Base-by-base conservation (phyloP, 2,888 invertebrate species). In the Auanema freiburgensis region DNA sequence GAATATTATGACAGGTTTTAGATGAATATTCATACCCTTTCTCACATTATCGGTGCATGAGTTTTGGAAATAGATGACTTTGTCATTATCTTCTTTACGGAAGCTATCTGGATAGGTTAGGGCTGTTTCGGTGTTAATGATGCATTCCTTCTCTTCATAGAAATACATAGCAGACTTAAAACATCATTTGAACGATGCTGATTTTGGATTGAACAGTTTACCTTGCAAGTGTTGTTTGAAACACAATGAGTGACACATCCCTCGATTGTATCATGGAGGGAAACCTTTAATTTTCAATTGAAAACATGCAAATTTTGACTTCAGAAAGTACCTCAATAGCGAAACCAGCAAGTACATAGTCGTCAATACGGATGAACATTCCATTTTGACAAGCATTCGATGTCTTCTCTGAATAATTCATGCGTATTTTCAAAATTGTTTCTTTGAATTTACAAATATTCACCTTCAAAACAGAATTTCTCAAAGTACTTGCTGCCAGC, bases 121-220 rank as follows among this genome's bases (percentile, higher is more conserved):
- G 14, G 79, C 81, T 2, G 80, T 78, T 65, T 82, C 83, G 18
- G 69, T 72, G 62, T 83, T 83, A 12, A 83, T 77, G 63, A 83
- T 83, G 67, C 83, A 83, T 59, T 83, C 83, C 11, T 79, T 81
- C 58, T 80, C 83, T 60, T 84, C 80, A 59, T 83, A 79, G 72
- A 82, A 83, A 71, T 76, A 83, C 78, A 83, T 80, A 6, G 80
- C 83, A 0, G 83, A 84, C 79, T 82, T 57, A 63, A 63, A 23
- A 11, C 2, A 8, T n/a, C 52, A 52, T 42, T 43, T n/a, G n/a
- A n/a, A n/a, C n/a, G n/a, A 51, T 23, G 53, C 12, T 66, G 18
- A 61, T 63, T 62, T 24, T 24, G 24, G 18, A 42, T 24, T 12
- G 41, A n/a, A 0, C 16, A 11, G 50, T 41, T 23, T 46, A 77